Evolutionary conservation across 2,888 invertebrate species (phyloP), one percentile per base, ranked within the genome.

Genomic region (Trilocha varians): DNA sequence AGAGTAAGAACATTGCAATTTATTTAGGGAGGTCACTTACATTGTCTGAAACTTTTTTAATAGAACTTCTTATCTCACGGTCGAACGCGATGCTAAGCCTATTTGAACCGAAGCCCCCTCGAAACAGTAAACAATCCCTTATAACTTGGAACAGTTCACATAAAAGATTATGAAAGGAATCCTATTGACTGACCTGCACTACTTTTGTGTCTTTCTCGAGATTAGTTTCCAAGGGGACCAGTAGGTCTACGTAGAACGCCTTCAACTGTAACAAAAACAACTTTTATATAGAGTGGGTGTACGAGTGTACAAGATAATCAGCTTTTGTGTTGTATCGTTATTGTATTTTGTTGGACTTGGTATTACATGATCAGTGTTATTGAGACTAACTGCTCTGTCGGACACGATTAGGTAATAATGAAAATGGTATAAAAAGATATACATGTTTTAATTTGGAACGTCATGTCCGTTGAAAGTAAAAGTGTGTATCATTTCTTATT

Each of bases 171-270:
- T 70, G 60, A 63, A 67, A 59, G 51, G 55, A 58, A 54, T 62
- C 56, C 60, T 67, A 69, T 70, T 63, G 59, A 80, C 88, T 87
- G 84, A 93, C 93, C 90, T 94, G 93, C 50, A 94, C 93, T 61
- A 96, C 95, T 90, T 96, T 96, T 48, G 95, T 95, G 80, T 96
- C 96, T 78, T 96, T 96, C 78, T 96, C 96, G 69, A 96, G 87
- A 87, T 96, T 96, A 49, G 95, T 95, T 88, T 97, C 97, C 79
- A 97, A 87, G 58, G 97, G 97, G 55, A 96, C 95, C 62, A 97
- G 87, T 51, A 97, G 88, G 87, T 97, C 97, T 49, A 96, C 96
- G 85, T 97, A 96, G 78, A 97, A 96, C 17, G 96, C 96, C 87
- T 97, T 97, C 58, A 97, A 80, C 97, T 97, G 89, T 55, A 78